Base-by-base conservation (phyloP, 2,797 vertebrate genomes). In the Sebastes itinus region DNA sequence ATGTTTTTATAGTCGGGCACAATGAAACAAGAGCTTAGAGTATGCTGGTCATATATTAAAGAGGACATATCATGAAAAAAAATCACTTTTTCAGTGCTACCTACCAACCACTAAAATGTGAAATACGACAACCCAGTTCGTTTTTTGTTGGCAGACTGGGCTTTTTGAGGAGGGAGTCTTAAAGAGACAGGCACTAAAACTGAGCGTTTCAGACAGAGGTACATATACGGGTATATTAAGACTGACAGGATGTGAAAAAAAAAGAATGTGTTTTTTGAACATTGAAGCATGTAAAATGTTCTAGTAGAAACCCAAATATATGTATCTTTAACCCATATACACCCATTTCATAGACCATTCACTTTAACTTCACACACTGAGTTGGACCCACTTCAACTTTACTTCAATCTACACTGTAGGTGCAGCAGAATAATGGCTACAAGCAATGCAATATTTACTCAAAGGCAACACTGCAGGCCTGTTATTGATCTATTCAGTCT, bases 101-200 rank as follows among this genome's bases (percentile, higher is more conserved):
- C 46, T 52, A n/a, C 18, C 46, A 52, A 52, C 46, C 8, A 20
- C 0, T 20, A 52, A 52, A 52, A 20, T 52, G 46, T 52, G 18
- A 52, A 52, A n/a, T 52, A n/a, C 4, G 46, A 9, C 0, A 52
- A n/a, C 18, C 46, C 7, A 9, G 18, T 52, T 9, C 0, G 0
- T n/a, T 52, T 52, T 52, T 52, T 52, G 18, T 46, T 46, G 42
- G 42, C 42, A 46, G 42, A 46, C 42, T 18, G 6, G 16, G 42
- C 42, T 46, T 46, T 46, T 46, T 46, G 6, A 46, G 42, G 42
- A 46, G 16, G 16, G 16, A 46, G 42, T 46, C 42, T 46, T 46
- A 46, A 46, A 46, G 42, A 46, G 42, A 46, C 16, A 42, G 6
- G 38, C 38, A 42, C 38, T 46, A 46, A 46, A 46, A 18, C 14